Percentiles rank a stretch among this genome's conserved stretches.
Evolutionary conservation across 64 coral and sea anemone species (phyloP).

Genomic region (Cladopsammia gracilis): DNA sequence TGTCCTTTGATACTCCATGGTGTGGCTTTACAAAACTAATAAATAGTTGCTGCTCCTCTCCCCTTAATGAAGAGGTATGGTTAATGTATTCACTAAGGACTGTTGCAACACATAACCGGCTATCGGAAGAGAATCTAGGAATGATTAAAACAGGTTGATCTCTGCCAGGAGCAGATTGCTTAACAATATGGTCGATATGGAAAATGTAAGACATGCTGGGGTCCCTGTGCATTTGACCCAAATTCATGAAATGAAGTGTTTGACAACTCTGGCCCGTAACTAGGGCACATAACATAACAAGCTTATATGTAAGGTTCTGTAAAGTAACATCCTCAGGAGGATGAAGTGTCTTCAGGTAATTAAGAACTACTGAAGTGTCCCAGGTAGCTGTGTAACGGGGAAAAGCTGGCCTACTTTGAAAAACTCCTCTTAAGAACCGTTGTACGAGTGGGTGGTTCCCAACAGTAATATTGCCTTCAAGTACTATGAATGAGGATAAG

Average conservation of each 20-base stretch:
- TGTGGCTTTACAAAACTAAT: too few relatives aligned
- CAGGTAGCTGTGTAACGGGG: neutral
- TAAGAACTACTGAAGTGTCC: conserved; percentile 28
- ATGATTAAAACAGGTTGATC: too few relatives aligned
- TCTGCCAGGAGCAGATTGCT: too few relatives aligned
- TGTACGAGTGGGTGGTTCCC: conserved; percentile 33
- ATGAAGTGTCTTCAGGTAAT: conserved; percentile 37
- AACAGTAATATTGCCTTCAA: neutral
- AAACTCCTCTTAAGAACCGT: conserved; percentile 31
- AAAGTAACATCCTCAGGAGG: neutral
- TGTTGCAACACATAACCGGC: too few relatives aligned
- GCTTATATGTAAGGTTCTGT: conserved; percentile 24
- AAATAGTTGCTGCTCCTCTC: too few relatives aligned
- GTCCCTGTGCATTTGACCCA: too few relatives aligned
- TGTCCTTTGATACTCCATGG: too few relatives aligned
- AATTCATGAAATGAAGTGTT: neutral
- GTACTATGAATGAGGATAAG: conserved; percentile 7
- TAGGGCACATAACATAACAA: conserved; percentile 47
- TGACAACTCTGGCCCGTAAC: conserved; percentile 12
- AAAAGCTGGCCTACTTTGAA: neutral
- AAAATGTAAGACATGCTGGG: too few relatives aligned
- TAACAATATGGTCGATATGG: too few relatives aligned
- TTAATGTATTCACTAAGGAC: too few relatives aligned
- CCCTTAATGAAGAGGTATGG: too few relatives aligned
- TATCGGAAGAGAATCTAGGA: too few relatives aligned